phyloP scores from a whole-genome alignment of 2,797 vertebrate genomes.

The Malacoraja senta region DNA sequence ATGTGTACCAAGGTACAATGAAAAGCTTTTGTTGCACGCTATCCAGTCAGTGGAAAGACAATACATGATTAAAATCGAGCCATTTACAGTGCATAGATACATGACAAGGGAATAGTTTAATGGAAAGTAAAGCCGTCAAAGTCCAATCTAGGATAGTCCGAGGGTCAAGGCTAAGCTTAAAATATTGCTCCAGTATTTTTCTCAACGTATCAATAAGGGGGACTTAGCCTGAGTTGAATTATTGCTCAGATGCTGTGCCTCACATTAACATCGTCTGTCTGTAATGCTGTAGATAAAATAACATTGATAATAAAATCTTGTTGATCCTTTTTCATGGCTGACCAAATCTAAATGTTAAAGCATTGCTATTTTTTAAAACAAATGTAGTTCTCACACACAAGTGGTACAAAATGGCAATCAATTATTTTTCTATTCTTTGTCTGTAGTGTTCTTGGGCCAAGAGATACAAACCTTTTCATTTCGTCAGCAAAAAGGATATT shows the following conservation, averaged over 20 bases:
- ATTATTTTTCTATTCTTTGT: background rate
- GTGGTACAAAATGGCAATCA: background rate
- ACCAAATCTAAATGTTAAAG: background rate
- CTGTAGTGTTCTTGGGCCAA: background rate
- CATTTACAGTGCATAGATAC: no score
- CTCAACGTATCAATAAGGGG: background rate
- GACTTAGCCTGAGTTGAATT: background rate
- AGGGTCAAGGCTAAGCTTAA: background rate
- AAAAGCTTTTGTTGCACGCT: no score
- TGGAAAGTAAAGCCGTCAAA: no score
- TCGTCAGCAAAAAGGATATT: background rate
- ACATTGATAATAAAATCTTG: background rate
- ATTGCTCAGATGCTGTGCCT: background rate
- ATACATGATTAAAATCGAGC: no score
- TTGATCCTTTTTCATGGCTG: background rate
- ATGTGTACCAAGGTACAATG: no score
- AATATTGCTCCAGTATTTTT: background rate
- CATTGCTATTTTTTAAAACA: background rate
- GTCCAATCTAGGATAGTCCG: no score
- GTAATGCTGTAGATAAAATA: background rate
- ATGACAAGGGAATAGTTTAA: no score
- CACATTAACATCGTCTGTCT: background rate
- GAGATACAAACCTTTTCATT: background rate
- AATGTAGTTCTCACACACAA: conserved; percentile 30
- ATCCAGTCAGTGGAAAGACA: no score